Evolutionary conservation across 2,113 vertebrate species (phyloP), one percentile per base, ranked within the genome.

Genomic region (Eolophus roseicapilla): DNA sequence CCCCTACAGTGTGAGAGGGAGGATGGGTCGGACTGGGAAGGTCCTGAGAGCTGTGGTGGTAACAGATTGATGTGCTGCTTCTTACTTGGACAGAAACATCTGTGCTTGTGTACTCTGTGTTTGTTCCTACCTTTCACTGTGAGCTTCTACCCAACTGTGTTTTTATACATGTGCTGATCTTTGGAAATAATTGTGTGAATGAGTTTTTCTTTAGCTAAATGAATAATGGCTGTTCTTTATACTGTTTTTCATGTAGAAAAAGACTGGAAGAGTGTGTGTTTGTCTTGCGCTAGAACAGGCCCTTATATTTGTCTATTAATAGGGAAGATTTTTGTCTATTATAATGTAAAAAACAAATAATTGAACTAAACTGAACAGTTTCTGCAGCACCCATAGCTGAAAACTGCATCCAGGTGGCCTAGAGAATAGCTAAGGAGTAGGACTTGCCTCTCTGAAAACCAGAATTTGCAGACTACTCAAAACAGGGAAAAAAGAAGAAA

Each of bases 1-100:
- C 27, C 2, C 0, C 25, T 59, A 1, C 0, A 3, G 14, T 53
- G 41, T 47, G 31, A 41, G 13, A 24, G 17, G 71, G 16, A 59
- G 31, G 23, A 8, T 7, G 27, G 17, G 10, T 41, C 28, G 33
- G 35, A 43, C 35, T 27, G 27, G 10, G n/a, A 59, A 91, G 24
- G 10, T 75, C 15, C 28, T 64, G 59, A 43, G 35, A 86, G 2
- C 18, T 77, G 37, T 2, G 1, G 21, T 53, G 65, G 46, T 50
- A 49, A 9, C 8, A 19, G 43, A 4, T 39, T 33, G 55, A 16
- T 55, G 29, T 7, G 8, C 41, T 46, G 41, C 46, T 65, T n/a
- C 29, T 39, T 49, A 5, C 13, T 50, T 81, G 31, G 11, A 52
- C 28, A 59, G 55, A 79, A 68, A 37, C 17, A 23, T 25, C 43